Base-by-base conservation (phyloP, 2,797 vertebrate genomes). In the Acanthurus leucopareius region DNA sequence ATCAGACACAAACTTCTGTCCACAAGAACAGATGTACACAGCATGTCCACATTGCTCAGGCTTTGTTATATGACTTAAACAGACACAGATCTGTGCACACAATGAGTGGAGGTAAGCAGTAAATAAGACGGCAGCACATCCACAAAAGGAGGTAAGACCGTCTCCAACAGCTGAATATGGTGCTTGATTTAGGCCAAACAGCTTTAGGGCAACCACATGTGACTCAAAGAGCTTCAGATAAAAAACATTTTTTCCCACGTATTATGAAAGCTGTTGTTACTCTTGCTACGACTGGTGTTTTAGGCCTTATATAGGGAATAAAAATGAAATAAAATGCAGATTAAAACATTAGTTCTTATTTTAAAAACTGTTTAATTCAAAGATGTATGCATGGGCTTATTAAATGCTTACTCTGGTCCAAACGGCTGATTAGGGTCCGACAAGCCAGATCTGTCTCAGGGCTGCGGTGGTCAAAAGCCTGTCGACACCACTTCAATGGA, bases 401-500 rank as follows among this genome's bases (percentile, higher is more conserved):
- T 15, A 47, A 62, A 54, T 28, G 67, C 94, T 1, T 95, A 98
- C 97, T 94, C 94, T 97, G 97, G 80, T 98, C 97, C 28, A 98
- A 94, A 9, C 96, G 95, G 89, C 53, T 96, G 69, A 97, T 93
- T 13, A 97, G 93, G 0, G 96, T 96, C 28, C 96, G 93, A 88
- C 97, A 97, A 49, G 97, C 97, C 45, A 96, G 94, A 85, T 98
- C 97, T 0, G 96, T 98, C 92, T 98, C 97, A 0, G 97, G 97
- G 82, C 96, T 97, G 80, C 96, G 97, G 7, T 97, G 96, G 83
- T 97, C 97, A 64, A 98, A 88, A 69, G 96, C 96, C 83, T 97
- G 96, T 2, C 97, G 93, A 86, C 97, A 98, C 97, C 97, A 98
- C 61, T 97, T 96, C 71, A 98, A 57, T 0, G 97, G 96, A 0